Evolutionary conservation across 2,113 vertebrate species (phyloP).

Genomic region (Mesocricetus auratus): DNA sequence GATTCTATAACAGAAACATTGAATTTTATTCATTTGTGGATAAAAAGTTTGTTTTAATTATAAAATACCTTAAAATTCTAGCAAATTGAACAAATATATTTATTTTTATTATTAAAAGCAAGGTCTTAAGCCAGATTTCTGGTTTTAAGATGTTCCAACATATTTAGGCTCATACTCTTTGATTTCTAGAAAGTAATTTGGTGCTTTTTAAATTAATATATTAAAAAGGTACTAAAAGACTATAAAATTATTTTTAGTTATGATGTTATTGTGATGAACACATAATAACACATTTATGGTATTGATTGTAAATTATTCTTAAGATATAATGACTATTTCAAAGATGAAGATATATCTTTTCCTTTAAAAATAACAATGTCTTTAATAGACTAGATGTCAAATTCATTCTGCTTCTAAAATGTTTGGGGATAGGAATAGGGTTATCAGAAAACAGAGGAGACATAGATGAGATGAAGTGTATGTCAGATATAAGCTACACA

Average conservation of each 20-base stretch:
- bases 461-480: neutral
- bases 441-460: neutral
- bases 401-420: neutral
- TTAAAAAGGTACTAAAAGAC: neutral
- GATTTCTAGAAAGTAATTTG: neutral
- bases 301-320: neutral
- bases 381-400: neutral
- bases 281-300: neutral
- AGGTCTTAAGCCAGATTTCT: neutral
- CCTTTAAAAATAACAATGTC: neutral
- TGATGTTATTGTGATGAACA: neutral
- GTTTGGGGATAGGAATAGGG: neutral
- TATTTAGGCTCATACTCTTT: neutral
- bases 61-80: neutral
- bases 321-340: neutral
- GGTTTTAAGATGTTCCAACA: neutral
- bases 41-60: neutral
- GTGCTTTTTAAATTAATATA: neutral
- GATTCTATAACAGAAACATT: neutral
- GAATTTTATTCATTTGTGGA: neutral
- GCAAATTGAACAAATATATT: neutral
- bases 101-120: neutral
- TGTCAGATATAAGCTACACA: neutral
- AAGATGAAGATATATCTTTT: neutral
- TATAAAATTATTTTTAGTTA: neutral